Conservation (phyloP, 2,113 vertebrate genomes). For the Ahaetulla prasina region DNA sequence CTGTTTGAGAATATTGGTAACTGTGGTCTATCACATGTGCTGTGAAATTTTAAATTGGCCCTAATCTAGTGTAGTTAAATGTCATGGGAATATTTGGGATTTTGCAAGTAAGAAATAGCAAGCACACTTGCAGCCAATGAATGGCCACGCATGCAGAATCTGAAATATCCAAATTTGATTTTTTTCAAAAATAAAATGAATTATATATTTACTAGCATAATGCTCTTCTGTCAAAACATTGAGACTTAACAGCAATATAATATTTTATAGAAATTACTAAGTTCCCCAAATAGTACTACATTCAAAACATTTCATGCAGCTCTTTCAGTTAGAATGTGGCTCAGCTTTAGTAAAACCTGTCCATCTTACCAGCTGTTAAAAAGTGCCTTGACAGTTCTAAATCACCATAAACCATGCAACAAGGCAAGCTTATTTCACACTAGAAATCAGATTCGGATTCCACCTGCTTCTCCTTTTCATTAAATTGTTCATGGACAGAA, state of each 20-base stretch:
- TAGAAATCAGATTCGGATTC: conserved; percentile 52
- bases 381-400: conserved; percentile 21
- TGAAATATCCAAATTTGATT: neutral
- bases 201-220: neutral
- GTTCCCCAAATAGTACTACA: conserved; percentile 21
- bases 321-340: neutral
- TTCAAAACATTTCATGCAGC: neutral
- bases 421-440: conserved; percentile 38
- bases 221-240: conserved; percentile 16
- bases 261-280: neutral
- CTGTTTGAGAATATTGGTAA: neutral
- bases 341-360: conserved; percentile 29
- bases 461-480: conserved; percentile 32
- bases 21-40: neutral
- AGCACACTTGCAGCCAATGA: neutral
- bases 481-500: conserved; percentile 31
- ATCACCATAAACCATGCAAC: conserved; percentile 27
- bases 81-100: neutral
- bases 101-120: neutral
- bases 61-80: neutral
- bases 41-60: neutral
- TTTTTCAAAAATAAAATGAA: neutral
- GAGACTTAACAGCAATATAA: conserved; percentile 26
- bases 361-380: conserved; percentile 20
- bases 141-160: neutral